Evolutionary conservation across 2,113 vertebrate genomes (phyloP).

Genomic region (Pomatostomus ruficeps): DNA sequence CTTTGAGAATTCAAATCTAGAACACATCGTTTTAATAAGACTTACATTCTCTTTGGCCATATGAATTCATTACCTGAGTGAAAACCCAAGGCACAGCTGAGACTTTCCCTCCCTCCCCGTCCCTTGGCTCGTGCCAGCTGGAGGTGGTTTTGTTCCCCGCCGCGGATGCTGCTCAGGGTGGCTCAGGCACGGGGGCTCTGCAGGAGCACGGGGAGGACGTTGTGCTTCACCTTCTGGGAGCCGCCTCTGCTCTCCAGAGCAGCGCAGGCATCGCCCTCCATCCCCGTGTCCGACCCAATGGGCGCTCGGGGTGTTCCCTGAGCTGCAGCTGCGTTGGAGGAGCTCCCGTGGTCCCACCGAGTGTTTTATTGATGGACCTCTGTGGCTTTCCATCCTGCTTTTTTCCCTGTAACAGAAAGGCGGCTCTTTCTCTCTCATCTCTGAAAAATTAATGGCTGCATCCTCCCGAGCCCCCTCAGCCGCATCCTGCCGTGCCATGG

Average conservation of each 20-base stretch:
- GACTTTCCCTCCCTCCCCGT: not conserved
- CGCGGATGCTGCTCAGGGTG: not conserved
- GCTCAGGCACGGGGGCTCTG: not conserved
- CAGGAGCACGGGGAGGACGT: not conserved
- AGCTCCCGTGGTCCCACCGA: not conserved
- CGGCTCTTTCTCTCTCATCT: not conserved
- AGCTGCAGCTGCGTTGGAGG: not conserved
- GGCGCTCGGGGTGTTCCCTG: rapidly evolving
- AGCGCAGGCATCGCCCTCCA: rapidly evolving
- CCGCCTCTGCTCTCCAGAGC: not conserved
- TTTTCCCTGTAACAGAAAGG: not conserved
- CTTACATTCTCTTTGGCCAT: not conserved
- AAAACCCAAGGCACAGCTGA: not conserved
- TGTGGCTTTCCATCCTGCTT: rapidly evolving
- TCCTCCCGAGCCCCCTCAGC: not conserved
- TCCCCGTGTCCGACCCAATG: rapidly evolving
- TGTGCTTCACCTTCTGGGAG: not conserved
- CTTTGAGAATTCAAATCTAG: not conserved
- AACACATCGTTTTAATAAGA: not conserved
- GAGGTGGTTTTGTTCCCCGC: not conserved
- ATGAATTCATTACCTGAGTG: not conserved
- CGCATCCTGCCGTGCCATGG: not conserved
- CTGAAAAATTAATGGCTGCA: not conserved
- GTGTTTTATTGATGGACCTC: not conserved
- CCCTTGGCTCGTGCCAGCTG: not conserved